Conservation (phyloP, 2,888 invertebrate species). For the Tenthredo scrophulariae region DNA sequence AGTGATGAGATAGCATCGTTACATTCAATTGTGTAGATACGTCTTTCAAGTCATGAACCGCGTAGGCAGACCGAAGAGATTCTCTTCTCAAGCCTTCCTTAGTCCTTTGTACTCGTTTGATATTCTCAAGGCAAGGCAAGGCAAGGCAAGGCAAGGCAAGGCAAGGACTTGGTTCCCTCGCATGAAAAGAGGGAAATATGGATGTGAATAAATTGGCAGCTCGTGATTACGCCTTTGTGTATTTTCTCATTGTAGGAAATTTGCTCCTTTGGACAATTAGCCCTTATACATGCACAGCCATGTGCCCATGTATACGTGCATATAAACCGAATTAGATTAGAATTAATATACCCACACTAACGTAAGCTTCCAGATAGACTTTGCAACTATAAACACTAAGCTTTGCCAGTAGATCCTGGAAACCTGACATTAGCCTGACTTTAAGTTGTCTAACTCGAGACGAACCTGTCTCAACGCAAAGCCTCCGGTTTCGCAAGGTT, state of each 20-base stretch:
- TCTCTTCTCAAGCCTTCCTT: slow-evolving; percentile 18
- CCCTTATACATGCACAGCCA: not conserved
- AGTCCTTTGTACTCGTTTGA: slow-evolving; percentile 21
- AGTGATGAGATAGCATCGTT: not conserved
- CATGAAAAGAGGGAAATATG: slow-evolving; percentile 15
- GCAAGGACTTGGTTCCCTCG: not conserved
- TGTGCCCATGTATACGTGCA: not conserved
- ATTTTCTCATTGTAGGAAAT: not conserved
- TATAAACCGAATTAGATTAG: not conserved
- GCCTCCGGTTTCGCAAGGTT: not conserved
- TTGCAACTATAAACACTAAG: not conserved
- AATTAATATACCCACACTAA: not conserved
- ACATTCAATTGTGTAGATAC: slow-evolving; percentile 11
- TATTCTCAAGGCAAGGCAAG: slow-evolving; percentile 14
- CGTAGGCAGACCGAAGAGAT: not conserved
- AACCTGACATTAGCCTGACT: slow-evolving; percentile 29
- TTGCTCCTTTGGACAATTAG: slow-evolving; percentile 18
- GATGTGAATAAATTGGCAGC: slow-evolving; percentile 15
- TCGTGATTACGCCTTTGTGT: slow-evolving; percentile 7
- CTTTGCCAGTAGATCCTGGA: not conserved
- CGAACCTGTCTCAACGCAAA: slow-evolving; percentile 22
- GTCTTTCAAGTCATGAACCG: slow-evolving; percentile 7
- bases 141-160: not conserved
- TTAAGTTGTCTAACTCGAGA: slow-evolving; percentile 13
- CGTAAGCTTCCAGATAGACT: not conserved